Conservation (phyloP, 2,797 vertebrate genomes). For the Enteromius unitaeniatus region DNA sequence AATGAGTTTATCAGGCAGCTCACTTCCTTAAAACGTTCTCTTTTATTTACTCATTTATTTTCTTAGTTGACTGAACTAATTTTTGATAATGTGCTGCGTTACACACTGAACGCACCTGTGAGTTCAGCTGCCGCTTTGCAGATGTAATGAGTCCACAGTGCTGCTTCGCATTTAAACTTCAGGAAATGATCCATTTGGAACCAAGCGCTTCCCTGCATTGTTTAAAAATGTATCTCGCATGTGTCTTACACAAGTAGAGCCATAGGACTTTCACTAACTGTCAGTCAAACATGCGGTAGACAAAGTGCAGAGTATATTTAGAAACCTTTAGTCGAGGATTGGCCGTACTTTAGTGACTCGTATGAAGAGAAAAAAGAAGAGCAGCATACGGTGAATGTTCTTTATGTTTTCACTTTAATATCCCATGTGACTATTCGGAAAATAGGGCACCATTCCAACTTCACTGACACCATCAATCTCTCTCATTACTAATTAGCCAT, state of each 20-base stretch:
- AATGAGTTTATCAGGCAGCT: background rate
- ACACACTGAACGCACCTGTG: constrained; percentile 34
- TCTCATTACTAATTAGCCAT: constrained; percentile 70
- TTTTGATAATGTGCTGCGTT: constrained; percentile 20
- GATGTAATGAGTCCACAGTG: background rate
- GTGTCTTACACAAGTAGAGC: background rate
- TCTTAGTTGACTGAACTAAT: constrained; percentile 32
- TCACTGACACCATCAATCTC: constrained; percentile 69
- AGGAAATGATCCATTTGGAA: constrained; percentile 28
- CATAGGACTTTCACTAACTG: constrained; percentile 1
- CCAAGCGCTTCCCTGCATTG: background rate
- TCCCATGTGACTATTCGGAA: background rate
- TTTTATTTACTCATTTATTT: constrained; percentile 28
- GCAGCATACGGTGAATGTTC: background rate
- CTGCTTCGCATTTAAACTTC: constrained; percentile 17
- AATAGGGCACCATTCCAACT: constrained; percentile 28
- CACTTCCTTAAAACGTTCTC: background rate
- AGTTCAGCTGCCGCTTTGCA: constrained; percentile 10
- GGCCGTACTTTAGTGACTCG: background rate
- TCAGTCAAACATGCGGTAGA: constrained; percentile 5
- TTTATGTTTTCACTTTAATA: constrained; percentile 15
- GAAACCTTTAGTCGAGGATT: background rate
- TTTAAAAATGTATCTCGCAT: background rate
- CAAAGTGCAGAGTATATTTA: constrained; percentile 26
- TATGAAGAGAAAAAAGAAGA: background rate